Evolutionary conservation across 1,140 invertebrate genomes (phyloP), one percentile per base, ranked within the genome.

Genomic region (Sminthurides bifidus): DNA sequence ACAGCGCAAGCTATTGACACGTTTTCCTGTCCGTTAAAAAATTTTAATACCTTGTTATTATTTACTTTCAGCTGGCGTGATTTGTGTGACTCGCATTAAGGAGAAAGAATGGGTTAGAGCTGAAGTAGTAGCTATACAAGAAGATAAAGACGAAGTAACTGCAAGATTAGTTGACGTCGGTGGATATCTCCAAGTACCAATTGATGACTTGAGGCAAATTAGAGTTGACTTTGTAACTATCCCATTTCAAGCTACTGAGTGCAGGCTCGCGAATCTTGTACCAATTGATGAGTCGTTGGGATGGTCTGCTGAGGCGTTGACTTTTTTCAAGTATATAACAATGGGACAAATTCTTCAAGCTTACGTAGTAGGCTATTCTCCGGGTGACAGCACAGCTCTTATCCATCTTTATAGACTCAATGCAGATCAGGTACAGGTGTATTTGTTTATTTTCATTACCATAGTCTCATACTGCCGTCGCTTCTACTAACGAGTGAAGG

Each of bases 221-320:
- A 79, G 89, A 59, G 83, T 81, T 56, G 91, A 97, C 72, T 95
- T 92, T 69, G 83, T 94, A 75, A 77, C 80, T 26, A 73, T 97
- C 66, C 93, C 93, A 19, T 96, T 97, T 76, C 93, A 97, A 80
- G 89, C 92, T 41, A 84, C 87, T 33, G 93, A 97, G 76, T 90
- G 92, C 67, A 82, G 83, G 68, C 74, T 98, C 66, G 88, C 89
- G 10, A 85, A 92, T 73, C 77, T 98, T 54, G 79, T 80, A 71
- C 88, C 92, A 41, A 75, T 81, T 44, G 79, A 81, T 73, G 81
- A 86, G 83, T 72, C 75, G 74, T 65, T 60, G 21, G 67, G 64
- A 0, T 91, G 87, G 87, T 76, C 78, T 61, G 70, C 77, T 54
- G 84, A 88, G 69, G 84, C 88, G 26, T 79, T 77, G 49, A 74